Conservation (phyloP, 2,797 vertebrate species). For the Echeneis naucrates region DNA sequence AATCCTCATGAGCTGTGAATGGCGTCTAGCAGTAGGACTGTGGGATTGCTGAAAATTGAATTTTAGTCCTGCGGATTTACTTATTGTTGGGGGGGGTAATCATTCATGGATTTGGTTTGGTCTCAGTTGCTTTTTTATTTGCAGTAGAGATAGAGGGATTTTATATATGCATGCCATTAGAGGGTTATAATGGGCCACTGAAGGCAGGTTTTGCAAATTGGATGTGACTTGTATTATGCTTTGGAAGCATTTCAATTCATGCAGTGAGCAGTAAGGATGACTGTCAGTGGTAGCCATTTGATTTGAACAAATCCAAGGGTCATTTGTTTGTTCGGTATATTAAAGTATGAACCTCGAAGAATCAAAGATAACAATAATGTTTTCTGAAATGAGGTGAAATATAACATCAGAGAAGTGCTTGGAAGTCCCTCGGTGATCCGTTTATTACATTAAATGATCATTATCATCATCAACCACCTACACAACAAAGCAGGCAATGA, state of each 20-base stretch:
- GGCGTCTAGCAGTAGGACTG: constrained; percentile 76
- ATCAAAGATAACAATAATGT: constrained; percentile 15
- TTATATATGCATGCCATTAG: constrained; percentile 69
- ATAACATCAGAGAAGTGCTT: neutral
- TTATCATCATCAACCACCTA: constrained; percentile 28
- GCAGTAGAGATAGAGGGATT: constrained; percentile 65
- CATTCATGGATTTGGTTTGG: constrained; percentile 76
- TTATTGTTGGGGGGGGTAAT: constrained; percentile 81
- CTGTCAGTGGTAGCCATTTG: constrained; percentile 29
- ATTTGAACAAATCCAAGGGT: constrained; percentile 56
- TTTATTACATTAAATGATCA: constrained; percentile 22
- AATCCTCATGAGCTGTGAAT: constrained; percentile 83
- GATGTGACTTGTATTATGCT: constrained; percentile 56
- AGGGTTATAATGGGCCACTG: constrained; percentile 65
- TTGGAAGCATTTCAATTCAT: constrained; percentile 44
- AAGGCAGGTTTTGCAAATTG: constrained; percentile 68
- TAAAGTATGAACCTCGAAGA: constrained; percentile 25
- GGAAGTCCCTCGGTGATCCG: constrained; percentile 16
- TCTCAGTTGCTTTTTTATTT: constrained; percentile 77
- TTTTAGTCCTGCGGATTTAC: constrained; percentile 83
- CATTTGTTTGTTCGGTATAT: constrained; percentile 50
- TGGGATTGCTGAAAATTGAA: constrained; percentile 82
- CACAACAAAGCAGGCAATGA: constrained; percentile 18
- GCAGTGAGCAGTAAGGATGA: constrained; percentile 43
- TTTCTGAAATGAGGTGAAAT: constrained; percentile 27